Base-by-base conservation (phyloP, 2,797 vertebrate species). In the Chelon labrosus region DNA sequence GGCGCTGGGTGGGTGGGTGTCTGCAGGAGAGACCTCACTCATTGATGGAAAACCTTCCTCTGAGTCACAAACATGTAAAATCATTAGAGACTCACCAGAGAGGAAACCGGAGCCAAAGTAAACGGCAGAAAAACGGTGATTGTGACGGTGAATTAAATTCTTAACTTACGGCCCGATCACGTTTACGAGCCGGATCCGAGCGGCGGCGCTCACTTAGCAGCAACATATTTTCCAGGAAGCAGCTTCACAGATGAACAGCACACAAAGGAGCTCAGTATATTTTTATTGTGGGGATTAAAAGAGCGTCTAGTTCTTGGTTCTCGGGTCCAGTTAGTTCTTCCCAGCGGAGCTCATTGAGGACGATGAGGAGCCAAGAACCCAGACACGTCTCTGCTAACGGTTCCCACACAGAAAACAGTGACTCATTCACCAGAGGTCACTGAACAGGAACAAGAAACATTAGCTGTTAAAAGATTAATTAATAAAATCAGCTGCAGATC, bases 21-120 rank as follows among this genome's bases (percentile, higher is more conserved):
- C 60, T 49, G 54, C 70, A 70, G 73, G 58, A 49, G 52, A 72
- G 75, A 77, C 72, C 80, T 82, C 83, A 75, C 75, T 83, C 64
- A 22, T 65, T 44, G 79, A 66, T 83, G 79, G 84, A 86, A 84
- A 78, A 81, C 64, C 51, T 73, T 72, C 70, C 72, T 72, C 46
- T 73, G 17, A 35, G 68, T 55, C 63, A 44, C 75, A 70, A 79
- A 84, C 63, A 75, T 72, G 61, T 79, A 60, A 86, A 87, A 82
- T 78, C 72, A 72, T 84, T 77, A 13, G 6, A 41, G 39, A 41
- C 39, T 41, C 10, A 41, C 2, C 39, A 10, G 39, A 41, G 39
- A 10, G 39, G 2, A 10, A 10, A 79, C 44, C 66, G 59, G 71
- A 47, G 85, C 83, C 85, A 84, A 83, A 54, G 7, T 70, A 75